A percentile compares a stretch with the other conserved stretches of the same genome.
Evolutionary conservation across 2,797 vertebrate genomes (phyloP).

Genomic region (Petrocephalus sullivani): DNA sequence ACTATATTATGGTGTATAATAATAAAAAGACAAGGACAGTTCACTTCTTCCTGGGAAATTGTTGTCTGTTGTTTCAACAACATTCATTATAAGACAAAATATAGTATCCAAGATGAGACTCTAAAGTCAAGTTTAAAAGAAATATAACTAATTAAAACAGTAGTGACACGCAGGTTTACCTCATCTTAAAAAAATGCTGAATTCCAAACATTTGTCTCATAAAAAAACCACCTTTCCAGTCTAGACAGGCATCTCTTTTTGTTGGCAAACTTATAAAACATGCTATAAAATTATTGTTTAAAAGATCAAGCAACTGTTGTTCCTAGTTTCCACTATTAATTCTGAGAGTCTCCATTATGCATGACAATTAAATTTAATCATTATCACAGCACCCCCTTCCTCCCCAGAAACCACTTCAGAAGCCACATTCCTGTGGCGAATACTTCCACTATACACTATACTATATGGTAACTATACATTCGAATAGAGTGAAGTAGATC

Average conservation of each 20-base stretch:
- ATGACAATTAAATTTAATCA: constrained; percentile 65
- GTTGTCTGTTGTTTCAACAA: constrained; percentile 24
- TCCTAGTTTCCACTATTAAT: constrained; percentile 55
- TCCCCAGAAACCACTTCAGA: constrained; percentile 30
- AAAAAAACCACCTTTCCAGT: constrained; percentile 59
- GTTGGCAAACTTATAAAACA: constrained; percentile 69
- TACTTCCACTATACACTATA: constrained; percentile 26
- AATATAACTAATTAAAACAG: not conserved
- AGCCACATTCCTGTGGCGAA: constrained; percentile 63
- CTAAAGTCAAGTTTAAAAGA: constrained; percentile 42
- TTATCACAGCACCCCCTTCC: constrained; percentile 54
- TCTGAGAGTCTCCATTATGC: constrained; percentile 49
- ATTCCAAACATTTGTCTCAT: constrained; percentile 61
- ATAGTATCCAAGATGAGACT: constrained; percentile 26
- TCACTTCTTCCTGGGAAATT: constrained; percentile 44
- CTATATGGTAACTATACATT: not conserved
- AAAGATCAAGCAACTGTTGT: constrained; percentile 56
- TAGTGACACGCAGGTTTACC: constrained; percentile 44
- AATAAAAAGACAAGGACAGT: constrained; percentile 31
- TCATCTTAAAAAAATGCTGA: constrained; percentile 55
- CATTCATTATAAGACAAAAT: constrained; percentile 38
- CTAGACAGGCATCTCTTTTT: constrained; percentile 72
- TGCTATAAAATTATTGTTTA: constrained; percentile 61
- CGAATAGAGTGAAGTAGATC: not conserved
- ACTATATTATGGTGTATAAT: not conserved